Evolutionary conservation across 2,113 vertebrate genomes (phyloP).

Genomic region (Oncorhynchus mykiss): DNA sequence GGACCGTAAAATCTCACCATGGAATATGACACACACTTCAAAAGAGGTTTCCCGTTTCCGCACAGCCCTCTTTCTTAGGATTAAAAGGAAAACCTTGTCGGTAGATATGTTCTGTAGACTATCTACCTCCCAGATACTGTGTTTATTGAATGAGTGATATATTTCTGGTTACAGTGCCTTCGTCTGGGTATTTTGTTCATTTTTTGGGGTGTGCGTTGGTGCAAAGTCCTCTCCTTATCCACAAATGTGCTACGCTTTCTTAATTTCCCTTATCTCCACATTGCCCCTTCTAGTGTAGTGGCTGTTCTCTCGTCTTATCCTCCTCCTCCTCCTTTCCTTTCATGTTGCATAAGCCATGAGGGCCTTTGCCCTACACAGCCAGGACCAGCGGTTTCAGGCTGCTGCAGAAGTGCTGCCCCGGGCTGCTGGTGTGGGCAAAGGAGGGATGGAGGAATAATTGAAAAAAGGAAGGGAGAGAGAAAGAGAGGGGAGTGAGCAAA

Average conservation of each 20-base stretch:
- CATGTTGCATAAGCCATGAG: conserved; percentile 51
- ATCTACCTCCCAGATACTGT: conserved; percentile 11
- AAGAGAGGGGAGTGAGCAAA: conserved; percentile 46
- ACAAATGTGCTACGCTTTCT: conserved; percentile 13
- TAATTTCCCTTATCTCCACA: conserved; percentile 40
- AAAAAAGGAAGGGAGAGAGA: conserved; percentile 41
- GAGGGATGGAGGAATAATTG: conserved; percentile 46
- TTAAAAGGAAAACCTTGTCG: too few species aligned
- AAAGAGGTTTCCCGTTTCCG: conserved; percentile 56
- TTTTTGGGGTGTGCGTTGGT: too few species aligned
- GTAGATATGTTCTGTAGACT: too few species aligned
- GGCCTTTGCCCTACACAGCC: conserved; percentile 50
- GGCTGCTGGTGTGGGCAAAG: conserved; percentile 52
- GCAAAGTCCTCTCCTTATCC: too few species aligned
- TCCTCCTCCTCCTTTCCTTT: conserved; percentile 35
- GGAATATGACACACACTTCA: conserved; percentile 65
- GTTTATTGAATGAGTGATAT: too few species aligned
- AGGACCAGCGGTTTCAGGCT: conserved; percentile 55
- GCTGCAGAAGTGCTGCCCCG: conserved; percentile 52
- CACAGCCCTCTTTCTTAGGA: conserved; percentile 40
- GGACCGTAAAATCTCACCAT: conserved; percentile 62
- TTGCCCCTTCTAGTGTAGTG: conserved; percentile 19
- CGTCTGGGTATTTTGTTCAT: too few species aligned
- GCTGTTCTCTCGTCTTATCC: conserved; percentile 17
- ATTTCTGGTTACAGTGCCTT: too few species aligned